Evolutionary conservation across 2,113 vertebrate genomes (phyloP).

Genomic region (Rissa tridactyla): DNA sequence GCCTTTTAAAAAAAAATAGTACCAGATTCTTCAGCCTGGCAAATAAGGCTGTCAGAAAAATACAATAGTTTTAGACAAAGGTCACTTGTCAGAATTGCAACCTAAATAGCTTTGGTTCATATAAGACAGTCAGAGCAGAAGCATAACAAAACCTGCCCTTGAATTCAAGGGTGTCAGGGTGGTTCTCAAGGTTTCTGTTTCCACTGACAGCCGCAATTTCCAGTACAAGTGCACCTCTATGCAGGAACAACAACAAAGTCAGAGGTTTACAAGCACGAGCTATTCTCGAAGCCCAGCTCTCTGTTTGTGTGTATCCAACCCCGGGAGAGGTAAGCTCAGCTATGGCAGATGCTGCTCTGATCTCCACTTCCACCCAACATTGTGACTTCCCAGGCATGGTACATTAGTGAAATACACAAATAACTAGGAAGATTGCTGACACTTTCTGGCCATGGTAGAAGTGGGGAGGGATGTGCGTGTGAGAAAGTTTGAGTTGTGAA

Average conservation of each 20-base stretch:
- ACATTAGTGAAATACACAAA: neutral
- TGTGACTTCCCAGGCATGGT: neutral
- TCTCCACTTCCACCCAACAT: neutral
- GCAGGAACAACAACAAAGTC: neutral
- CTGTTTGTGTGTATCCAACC: neutral
- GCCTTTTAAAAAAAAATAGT: neutral
- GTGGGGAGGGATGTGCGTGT: neutral
- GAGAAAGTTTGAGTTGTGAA: neutral
- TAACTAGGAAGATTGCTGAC: neutral
- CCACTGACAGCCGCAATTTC: neutral
- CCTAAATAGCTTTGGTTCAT: neutral
- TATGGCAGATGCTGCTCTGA: neutral
- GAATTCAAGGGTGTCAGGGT: neutral
- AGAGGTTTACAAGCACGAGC: neutral
- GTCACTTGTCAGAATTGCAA: neutral
- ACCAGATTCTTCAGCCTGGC: neutral
- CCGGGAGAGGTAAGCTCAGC: neutral
- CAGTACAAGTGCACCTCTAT: neutral
- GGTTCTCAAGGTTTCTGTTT: neutral
- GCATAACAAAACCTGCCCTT: neutral
- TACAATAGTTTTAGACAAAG: neutral
- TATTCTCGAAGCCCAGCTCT: neutral
- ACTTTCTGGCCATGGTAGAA: neutral
- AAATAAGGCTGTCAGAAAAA: neutral
- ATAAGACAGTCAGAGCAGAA: neutral